These are phyloP conservation scores for Drosophila teissieri DNA, from an alignment of 1,140 invertebrate species.

Conservation along the genomic window DNA sequence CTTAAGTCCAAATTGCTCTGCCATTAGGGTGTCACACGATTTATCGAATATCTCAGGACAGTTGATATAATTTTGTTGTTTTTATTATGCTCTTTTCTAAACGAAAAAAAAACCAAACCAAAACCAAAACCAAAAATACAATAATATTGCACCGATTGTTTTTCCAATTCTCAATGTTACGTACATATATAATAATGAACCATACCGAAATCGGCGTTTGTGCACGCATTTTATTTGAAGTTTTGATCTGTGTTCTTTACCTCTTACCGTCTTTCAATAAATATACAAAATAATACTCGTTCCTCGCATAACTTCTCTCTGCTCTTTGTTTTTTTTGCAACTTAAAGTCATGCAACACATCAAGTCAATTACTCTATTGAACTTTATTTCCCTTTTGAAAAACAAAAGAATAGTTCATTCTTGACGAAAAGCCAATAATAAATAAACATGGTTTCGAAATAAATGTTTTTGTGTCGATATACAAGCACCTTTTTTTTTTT, in stretches of 20 bases:
- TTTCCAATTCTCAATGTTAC: conserved; percentile 48
- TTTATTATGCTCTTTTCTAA: conserved; percentile 47
- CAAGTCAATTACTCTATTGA: conserved; percentile 33
- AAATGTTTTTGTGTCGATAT: not conserved
- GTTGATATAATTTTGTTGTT: conserved; percentile 32
- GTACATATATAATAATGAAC: conserved; percentile 24
- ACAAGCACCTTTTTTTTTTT: not conserved
- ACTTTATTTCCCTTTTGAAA: conserved; percentile 21
- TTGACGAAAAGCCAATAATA: conserved; percentile 15
- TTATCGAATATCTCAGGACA: conserved; percentile 5
- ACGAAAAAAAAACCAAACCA: conserved; percentile 3
- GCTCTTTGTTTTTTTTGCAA: conserved; percentile 38
- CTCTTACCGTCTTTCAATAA: conserved; percentile 16
- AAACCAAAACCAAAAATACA: not conserved
- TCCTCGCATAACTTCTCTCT: conserved; percentile 43
- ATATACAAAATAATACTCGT: conserved; percentile 31
- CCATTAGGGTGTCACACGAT: conserved; percentile 30
- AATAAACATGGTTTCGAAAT: not conserved
- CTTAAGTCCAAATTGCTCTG: conserved; percentile 24
- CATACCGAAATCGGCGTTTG: conserved; percentile 68
- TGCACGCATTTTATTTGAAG: conserved; percentile 77
- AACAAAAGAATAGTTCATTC: conserved; percentile 11
- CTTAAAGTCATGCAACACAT: conserved; percentile 43
- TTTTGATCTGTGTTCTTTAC: conserved; percentile 54
- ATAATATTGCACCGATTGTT: conserved; percentile 45